Base-by-base conservation (phyloP, 2,888 invertebrate species). In the Cephonodes hylas region DNA sequence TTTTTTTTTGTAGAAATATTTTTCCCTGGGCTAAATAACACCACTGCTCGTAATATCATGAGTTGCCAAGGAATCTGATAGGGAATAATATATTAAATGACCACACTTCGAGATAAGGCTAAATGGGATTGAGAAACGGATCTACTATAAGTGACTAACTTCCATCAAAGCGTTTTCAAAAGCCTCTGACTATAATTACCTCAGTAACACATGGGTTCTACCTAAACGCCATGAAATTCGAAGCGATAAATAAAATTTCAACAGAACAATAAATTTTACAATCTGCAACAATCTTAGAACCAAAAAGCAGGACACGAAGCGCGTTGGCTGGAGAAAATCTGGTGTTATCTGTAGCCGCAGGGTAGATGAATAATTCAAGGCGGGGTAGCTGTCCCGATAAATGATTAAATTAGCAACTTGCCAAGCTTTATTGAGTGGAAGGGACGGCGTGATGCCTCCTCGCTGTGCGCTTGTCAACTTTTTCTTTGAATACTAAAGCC, bases 401-500 rank as follows among this genome's bases (percentile, higher is more conserved):
- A 61, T 61, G 61, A 61, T 61, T 61, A 53, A 61, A 61, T 61
- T 61, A 61, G 57, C 45, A 44, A 61, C 44, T 61, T 61, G 57
- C 57, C 57, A 31, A 56, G 27, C 22, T 45, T 31, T 56, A 38
- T 42, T 61, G 27, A 61, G 46, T 61, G 60, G 48, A 53, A 25
- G 60, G 60, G 42, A 15, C 42, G 42, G 25, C 15, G 31, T 38
- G 38, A n/a, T 27, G 44, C 42, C 42, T 23, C 44, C 22, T 31
- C 53, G 18, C 27, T 27, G 27, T 53, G 53, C 53, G 53, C 31
- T 53, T 53, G 27, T 53, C 53, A 53, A 53, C 31, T 31, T 31
- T 27, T 53, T 53, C 53, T 53, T 53, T 53, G 31, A 53, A 53
- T 53, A 53, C 18, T 31, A 31, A 31, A 53, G 25, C 53, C 5